Percentiles rank a stretch among this genome's conserved stretches.
Conservation (phyloP, 2,113 vertebrate species). For the Prietella phreatophila region DNA sequence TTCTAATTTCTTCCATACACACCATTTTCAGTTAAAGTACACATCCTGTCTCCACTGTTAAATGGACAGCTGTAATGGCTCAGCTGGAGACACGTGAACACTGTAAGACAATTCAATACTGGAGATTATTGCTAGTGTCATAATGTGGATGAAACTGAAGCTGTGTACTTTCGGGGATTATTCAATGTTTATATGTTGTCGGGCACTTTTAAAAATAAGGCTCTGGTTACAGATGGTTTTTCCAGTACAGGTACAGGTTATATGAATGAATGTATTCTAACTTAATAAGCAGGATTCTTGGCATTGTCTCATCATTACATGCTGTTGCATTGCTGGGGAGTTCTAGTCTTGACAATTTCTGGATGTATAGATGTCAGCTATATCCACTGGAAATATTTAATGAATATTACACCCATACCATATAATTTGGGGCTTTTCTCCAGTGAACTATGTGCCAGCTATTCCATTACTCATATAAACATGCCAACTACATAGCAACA, state of each 20-base stretch:
- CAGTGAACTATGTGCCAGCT: neutral
- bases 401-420: neutral
- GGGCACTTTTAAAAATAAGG: neutral
- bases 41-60: neutral
- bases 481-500: neutral
- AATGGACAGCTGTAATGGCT: neutral
- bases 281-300: slow-evolving; percentile 4
- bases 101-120: neutral
- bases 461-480: neutral
- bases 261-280: slow-evolving; percentile 13
- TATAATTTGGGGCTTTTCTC: neutral
- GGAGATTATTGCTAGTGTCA: neutral
- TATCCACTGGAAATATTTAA: slow-evolving; percentile 12
- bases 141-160: neutral
- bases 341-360: neutral
- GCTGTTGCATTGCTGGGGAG: slow-evolving; percentile 2
- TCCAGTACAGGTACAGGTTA: slow-evolving; percentile 7
- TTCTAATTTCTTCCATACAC: neutral
- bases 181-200: neutral
- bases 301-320: slow-evolving; percentile 9
- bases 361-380: neutral
- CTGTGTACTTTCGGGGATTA: neutral
- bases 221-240: slow-evolving; percentile 14
- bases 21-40: neutral
- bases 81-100: neutral